Evolutionary conservation across 2,888 invertebrate species (phyloP).

Genomic region (Iphiclides podalirius): DNA sequence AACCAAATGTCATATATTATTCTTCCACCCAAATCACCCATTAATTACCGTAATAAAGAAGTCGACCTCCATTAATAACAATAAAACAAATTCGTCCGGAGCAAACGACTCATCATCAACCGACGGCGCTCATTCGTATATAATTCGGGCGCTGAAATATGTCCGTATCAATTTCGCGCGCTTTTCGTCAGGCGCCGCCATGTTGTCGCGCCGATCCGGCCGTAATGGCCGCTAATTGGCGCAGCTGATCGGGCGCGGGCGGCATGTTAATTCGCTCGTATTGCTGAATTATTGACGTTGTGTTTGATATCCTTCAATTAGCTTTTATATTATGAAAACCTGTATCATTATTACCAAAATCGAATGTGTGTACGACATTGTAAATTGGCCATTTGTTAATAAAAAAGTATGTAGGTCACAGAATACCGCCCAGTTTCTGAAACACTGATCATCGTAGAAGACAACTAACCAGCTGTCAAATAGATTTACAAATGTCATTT

Average conservation of each 20-base stretch:
- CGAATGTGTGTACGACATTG: too few relatives aligned
- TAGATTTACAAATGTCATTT: too few relatives aligned
- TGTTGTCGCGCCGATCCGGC: slow-evolving; percentile 34
- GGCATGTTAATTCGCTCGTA: slow-evolving; percentile 14
- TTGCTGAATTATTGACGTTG: slow-evolving; percentile 26
- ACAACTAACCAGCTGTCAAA: too few relatives aligned
- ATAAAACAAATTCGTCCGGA: background rate
- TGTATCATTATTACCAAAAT: too few relatives aligned
- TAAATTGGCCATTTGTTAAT: too few relatives aligned
- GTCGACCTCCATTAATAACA: background rate
- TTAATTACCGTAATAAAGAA: background rate
- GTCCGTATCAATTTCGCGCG: slow-evolving; percentile 29
- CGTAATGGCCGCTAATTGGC: slow-evolving; percentile 40
- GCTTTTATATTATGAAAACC: background rate
- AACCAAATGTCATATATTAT: too few relatives aligned
- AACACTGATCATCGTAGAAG: too few relatives aligned
- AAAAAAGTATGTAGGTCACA: too few relatives aligned
- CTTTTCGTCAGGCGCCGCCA: slow-evolving; percentile 30
- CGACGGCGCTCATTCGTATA: slow-evolving; percentile 9
- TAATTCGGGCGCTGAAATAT: slow-evolving; percentile 13
- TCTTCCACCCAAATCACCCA: too few relatives aligned
- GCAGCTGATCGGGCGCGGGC: slow-evolving; percentile 24
- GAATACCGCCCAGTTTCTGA: too few relatives aligned
- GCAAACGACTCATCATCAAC: background rate
- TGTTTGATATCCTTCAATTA: slow-evolving; percentile 19